These are phyloP conservation scores for Miichthys miiuy DNA, from an alignment of 2,797 vertebrate species.

Conservation along the genomic window DNA sequence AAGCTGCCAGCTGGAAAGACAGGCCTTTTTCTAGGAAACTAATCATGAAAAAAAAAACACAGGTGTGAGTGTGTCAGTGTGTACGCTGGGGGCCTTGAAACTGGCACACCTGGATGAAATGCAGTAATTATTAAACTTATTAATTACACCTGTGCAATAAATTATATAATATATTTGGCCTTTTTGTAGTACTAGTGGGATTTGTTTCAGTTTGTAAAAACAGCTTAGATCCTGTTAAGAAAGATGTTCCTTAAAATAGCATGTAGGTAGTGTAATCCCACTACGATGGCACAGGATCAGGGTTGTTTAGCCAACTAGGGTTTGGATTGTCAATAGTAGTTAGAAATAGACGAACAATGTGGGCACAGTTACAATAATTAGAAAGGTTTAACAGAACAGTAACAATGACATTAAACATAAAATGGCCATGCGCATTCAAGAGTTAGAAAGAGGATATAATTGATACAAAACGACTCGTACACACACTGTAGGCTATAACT, in stretches of 20 bases:
- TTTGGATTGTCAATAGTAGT: constrained; percentile 8
- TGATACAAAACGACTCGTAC: constrained; percentile 9
- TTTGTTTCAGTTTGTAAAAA: background rate
- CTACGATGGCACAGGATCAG: constrained; percentile 30
- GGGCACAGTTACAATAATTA: background rate
- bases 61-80: background rate
- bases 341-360: background rate
- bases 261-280: constrained; percentile 59
- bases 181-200: no score
- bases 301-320: constrained; percentile 34
- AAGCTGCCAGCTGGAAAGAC: background rate
- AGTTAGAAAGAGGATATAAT: background rate
- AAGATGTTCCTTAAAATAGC: constrained; percentile 76
- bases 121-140: background rate
- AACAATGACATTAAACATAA: background rate
- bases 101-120: background rate
- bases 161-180: no score
- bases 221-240: constrained; percentile 69
- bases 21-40: no score
- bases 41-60: background rate
- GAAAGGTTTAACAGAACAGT: background rate
- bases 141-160: background rate
- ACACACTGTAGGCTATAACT: constrained; percentile 47
- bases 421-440: no score
- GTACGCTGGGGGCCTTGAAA: background rate